Evolutionary conservation across 2,113 vertebrate genomes (phyloP), one percentile per base, ranked within the genome.

Genomic region (Herpetotheres cachinnans): DNA sequence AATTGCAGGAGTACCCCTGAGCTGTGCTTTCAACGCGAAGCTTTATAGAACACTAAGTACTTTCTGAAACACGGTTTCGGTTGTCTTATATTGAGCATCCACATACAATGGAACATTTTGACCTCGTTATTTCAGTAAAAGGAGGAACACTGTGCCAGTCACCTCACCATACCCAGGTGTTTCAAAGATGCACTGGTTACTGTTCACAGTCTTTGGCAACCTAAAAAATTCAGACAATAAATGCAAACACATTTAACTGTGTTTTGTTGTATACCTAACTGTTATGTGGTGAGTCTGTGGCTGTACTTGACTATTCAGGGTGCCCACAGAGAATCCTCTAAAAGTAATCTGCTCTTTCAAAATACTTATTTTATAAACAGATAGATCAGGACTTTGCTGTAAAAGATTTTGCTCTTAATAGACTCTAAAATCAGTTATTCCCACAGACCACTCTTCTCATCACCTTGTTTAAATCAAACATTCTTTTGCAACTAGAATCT

Each of bases 391-490:
- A 62, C 21, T 87, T 87, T 70, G 58, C 59, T 93, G 55, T 72
- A 84, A 84, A 83, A 72, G 36, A 86, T 86, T 93, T 82, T 86
- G 13, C 20, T 90, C 71, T 86, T 96, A 88, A 92, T 78, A 93
- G 72, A 40, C 58, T 58, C 67, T 87, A 94, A 95, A 95, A 89
- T 69, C 59, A 92, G n/a, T 59, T 47, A 13, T 86, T 90, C 16
- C 56, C 34, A 50, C 87, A 46, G 65, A 52, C 46, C 13, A n/a
- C 12, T 83, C 67, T 89, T 74, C 73, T 95, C 42, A 89, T 95
- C 96, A 52, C 27, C n/a, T 91, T 90, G 16, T 86, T 97, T 94
- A 95, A 96, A 93, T 65, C 59, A 93, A 96, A 21, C 52, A 46
- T 69, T 88, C 58, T 89, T 95, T 95, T 97, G 58, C 82, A 94